Base-by-base conservation (phyloP, 2,888 invertebrate genomes). In the Drosophila infuscata region DNA sequence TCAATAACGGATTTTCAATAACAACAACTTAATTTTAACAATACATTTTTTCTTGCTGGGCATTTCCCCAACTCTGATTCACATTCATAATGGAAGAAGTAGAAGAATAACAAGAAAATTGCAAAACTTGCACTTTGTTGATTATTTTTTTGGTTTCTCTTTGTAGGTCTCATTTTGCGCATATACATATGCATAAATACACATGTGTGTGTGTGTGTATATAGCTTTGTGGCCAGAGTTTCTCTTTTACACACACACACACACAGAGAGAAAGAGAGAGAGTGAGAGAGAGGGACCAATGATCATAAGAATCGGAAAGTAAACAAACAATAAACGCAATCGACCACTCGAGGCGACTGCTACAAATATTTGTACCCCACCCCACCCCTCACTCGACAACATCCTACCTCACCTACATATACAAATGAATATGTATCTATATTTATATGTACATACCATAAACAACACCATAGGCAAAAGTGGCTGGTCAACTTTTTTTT, bases 21-120 rank as follows among this genome's bases (percentile, higher is more conserved):
- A n/a, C 48, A 41, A 41, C n/a, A 20, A 46, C 3, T 15, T 15
- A 46, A 15, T 20, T 15, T 20, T 12, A 15, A 9, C 9, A 49
- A 11, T 6, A 49, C 5, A 56, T 30, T 5, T 4, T 41, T 56
- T 7, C 20, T 58, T 53, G 48, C 20, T 62, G 78, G 76, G 61
- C 65, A 81, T 66, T 81, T 77, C 72, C 81, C 63, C 15, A 57
- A 25, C n/a, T 29, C 33, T 76, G 77, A 81, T 48, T 77, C 66
- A 76, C 51, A 17, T 35, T 41, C 3, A 15, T 15, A 46, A 25
- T 20, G 25, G 7, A 15, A 4, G 15, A 46, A 15, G 20, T 20
- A 3, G 20, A 11, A 30, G 43, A 32, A 6, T n/a, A 11, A 29
- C 35, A 48, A 60, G 3, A 20, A 61, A 43, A 56, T 46, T 11